Conservation (phyloP, 2,888 invertebrate genomes). For the Pseudococcus longispinus region DNA sequence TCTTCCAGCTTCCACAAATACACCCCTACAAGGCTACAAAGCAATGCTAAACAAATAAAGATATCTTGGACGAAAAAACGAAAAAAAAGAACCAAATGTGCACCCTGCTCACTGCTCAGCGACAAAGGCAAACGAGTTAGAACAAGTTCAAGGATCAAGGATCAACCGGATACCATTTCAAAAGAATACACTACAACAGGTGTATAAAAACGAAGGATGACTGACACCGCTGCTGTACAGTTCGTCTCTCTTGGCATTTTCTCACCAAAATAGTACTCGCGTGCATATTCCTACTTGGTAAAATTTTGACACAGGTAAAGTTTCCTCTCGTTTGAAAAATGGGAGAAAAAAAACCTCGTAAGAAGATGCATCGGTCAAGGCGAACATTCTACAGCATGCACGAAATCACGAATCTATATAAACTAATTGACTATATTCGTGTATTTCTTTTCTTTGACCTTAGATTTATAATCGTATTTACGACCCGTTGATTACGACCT, state of each 20-base stretch:
- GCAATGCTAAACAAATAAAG: background rate
- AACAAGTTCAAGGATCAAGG: conserved; percentile 16
- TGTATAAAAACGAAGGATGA: background rate
- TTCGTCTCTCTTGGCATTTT: background rate
- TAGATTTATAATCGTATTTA: background rate
- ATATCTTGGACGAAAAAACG: background rate
- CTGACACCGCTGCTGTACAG: background rate
- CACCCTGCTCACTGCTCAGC: background rate
- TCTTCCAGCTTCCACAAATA: background rate
- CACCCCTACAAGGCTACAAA: background rate
- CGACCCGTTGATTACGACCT: background rate
- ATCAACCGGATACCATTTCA: background rate
- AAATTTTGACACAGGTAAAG: background rate
- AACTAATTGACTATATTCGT: background rate
- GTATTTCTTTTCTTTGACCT: conserved; percentile 5
- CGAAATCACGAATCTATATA: background rate
- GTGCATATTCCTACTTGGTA: background rate
- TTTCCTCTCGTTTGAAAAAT: background rate
- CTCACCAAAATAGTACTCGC: too few species aligned
- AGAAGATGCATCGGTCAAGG: background rate
- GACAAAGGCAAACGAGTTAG: background rate
- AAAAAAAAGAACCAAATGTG: background rate
- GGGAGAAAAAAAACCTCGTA: too few species aligned
- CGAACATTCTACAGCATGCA: background rate
- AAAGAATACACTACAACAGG: background rate